phyloP scores from a whole-genome alignment of 53 echinoderm and acorn worm genomes.

The Henricia sp. region DNA sequence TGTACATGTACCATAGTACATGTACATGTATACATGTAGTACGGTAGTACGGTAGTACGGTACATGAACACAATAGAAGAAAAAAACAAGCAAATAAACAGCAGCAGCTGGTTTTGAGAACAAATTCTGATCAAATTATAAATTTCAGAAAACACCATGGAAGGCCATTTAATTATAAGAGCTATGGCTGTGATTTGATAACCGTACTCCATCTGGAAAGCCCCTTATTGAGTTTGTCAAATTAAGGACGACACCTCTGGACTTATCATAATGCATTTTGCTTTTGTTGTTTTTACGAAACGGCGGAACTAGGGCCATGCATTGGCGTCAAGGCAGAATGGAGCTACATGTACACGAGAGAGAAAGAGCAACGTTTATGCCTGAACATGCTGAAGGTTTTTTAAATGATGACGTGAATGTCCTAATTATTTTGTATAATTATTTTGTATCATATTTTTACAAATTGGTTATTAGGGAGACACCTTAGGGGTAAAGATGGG shows the following conservation, averaged over 20 bases:
- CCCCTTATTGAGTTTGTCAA: not conserved
- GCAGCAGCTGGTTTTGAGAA: not conserved
- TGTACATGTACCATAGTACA: no score
- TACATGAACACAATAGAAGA: no score
- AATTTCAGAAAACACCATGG: no score
- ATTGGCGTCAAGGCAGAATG: not conserved
- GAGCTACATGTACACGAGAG: not conserved
- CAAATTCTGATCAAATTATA: not conserved
- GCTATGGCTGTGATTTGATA: not conserved
- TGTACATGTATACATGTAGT: not conserved
- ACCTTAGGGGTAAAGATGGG: no score
- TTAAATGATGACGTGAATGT: not conserved
- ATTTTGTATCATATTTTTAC: no score
- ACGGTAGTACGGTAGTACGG: no score
- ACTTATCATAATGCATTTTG: slow-evolving; percentile 5
- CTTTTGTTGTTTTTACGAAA: not conserved
- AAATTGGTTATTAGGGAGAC: no score
- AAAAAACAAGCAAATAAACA: not conserved
- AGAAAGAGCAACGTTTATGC: not conserved
- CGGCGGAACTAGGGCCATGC: not conserved
- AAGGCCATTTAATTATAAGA: not conserved
- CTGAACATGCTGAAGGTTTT: not conserved
- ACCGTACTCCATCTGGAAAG: not conserved
- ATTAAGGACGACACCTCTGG: not conserved
- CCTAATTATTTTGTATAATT: not conserved